Percentiles rank a stretch among this genome's conserved stretches.
Evolutionary conservation across 2,888 invertebrate genomes (phyloP).

Genomic region (Coleophora deauratella): DNA sequence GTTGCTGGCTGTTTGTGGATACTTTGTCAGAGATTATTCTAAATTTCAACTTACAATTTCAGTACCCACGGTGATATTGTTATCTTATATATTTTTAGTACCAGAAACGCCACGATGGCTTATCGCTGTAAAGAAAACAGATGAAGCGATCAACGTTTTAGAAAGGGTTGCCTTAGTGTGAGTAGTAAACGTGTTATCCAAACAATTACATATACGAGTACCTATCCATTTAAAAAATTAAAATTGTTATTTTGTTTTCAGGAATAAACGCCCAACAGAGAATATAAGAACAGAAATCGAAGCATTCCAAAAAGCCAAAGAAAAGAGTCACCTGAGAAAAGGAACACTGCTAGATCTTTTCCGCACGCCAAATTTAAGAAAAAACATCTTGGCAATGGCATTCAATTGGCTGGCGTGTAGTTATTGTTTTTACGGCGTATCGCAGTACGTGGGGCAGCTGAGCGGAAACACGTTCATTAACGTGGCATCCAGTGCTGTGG

Average conservation of each 20-base stretch:
- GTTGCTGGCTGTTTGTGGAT: slow-evolving; percentile 75
- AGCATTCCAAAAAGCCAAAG: slow-evolving; percentile 34
- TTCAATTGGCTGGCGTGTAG: slow-evolving; percentile 88
- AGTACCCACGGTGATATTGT: slow-evolving; percentile 70
- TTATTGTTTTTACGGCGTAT: slow-evolving; percentile 84
- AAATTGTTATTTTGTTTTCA: slow-evolving; percentile 26
- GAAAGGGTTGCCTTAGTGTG: slow-evolving; percentile 76
- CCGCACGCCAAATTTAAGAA: slow-evolving; percentile 80
- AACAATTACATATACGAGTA: too few relatives aligned
- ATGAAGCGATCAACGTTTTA: slow-evolving; percentile 77
- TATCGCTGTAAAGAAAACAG: slow-evolving; percentile 78
- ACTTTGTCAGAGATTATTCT: slow-evolving; percentile 77
- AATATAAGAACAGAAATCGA: slow-evolving; percentile 57
- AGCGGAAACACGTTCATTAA: slow-evolving; percentile 88
- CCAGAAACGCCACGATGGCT: slow-evolving; percentile 90
- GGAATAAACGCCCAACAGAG: slow-evolving; percentile 64
- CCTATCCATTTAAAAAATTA: too few relatives aligned
- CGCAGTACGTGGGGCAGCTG: slow-evolving; percentile 85
- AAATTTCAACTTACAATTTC: slow-evolving; percentile 79
- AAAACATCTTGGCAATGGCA: slow-evolving; percentile 81
- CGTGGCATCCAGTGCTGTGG: slow-evolving; percentile 82
- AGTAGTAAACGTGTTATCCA: too few relatives aligned
- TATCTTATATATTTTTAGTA: slow-evolving; percentile 78
- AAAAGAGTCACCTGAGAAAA: slow-evolving; percentile 48
- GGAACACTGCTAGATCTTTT: slow-evolving; percentile 79